A percentile compares a stretch with the other conserved stretches of the same genome.
Conservation (phyloP, 2,888 invertebrate species). For the Lycia hirtaria region DNA sequence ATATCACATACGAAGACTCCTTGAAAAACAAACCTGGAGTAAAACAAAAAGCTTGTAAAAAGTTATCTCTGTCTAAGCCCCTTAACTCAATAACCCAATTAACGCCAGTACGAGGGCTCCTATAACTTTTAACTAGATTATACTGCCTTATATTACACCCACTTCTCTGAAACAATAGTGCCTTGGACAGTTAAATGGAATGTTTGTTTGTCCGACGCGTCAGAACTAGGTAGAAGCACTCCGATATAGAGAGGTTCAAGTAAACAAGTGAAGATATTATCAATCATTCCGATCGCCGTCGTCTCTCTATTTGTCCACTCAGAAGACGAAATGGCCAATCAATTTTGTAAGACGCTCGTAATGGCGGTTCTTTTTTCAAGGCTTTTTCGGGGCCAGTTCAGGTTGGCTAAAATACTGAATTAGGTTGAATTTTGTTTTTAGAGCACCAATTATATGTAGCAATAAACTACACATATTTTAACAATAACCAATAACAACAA, state of each 20-base stretch:
- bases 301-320: conserved; percentile 10
- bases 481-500: no score
- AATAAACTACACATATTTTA: no score
- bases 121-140: conserved; percentile 41
- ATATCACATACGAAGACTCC: conserved; percentile 3
- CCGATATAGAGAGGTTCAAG: conserved; percentile 3
- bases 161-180: conserved; percentile 17
- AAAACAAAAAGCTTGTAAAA: conserved; percentile 42
- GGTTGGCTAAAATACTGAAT: no score
- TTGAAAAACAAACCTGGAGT: conserved; percentile 31
- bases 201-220: conserved; percentile 10
- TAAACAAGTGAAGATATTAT: conserved; percentile 13
- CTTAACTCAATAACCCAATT: conserved; percentile 38
- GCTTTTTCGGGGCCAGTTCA: background rate
- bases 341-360: background rate
- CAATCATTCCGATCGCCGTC: conserved; percentile 12
- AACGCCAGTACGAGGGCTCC: conserved; percentile 28
- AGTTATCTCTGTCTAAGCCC: conserved; percentile 32
- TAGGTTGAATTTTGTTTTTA: no score
- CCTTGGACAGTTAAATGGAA: conserved; percentile 20
- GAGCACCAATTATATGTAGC: no score
- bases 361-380: background rate
- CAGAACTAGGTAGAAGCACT: background rate
- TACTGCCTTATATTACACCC: conserved; percentile 25
- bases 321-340: conserved; percentile 8